These are phyloP conservation scores for Gobius niger DNA, from an alignment of 2,113 vertebrate species.

Conservation along the genomic window DNA sequence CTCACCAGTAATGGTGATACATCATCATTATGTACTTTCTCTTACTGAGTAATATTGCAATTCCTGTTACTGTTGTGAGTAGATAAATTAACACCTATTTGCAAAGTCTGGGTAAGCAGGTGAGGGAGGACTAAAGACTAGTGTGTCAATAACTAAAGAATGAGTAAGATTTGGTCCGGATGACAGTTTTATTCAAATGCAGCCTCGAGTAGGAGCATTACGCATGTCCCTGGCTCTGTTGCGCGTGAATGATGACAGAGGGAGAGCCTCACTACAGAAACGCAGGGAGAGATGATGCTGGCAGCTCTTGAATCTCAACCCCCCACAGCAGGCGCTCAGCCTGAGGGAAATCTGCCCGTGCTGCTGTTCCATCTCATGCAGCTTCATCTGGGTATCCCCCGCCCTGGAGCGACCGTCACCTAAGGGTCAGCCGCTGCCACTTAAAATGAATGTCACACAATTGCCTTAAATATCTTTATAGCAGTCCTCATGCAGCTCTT, in stretches of 20 bases:
- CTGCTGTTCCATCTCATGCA: constrained; percentile 44
- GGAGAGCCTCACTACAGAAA: constrained; percentile 22
- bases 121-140: constrained; percentile 35
- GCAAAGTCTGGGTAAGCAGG: neutral
- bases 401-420: constrained; percentile 10
- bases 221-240: constrained; percentile 48
- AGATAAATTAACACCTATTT: neutral
- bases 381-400: constrained; percentile 27
- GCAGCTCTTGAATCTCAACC: constrained; percentile 56
- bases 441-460: constrained; percentile 20
- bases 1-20: neutral
- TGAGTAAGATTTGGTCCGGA: constrained; percentile 41
- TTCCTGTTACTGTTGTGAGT: neutral
- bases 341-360: constrained; percentile 26
- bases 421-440: constrained; percentile 26
- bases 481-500: neutral
- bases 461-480: neutral
- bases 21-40: neutral
- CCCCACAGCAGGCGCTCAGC: constrained; percentile 28
- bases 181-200: constrained; percentile 40
- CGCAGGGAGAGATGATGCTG: constrained; percentile 35
- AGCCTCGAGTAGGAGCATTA: constrained; percentile 45
- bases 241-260: constrained; percentile 43
- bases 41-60: neutral
- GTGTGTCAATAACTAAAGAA: constrained; percentile 41